Conservation (phyloP, 2,113 vertebrate species). For the Pogonocichla stellata region DNA sequence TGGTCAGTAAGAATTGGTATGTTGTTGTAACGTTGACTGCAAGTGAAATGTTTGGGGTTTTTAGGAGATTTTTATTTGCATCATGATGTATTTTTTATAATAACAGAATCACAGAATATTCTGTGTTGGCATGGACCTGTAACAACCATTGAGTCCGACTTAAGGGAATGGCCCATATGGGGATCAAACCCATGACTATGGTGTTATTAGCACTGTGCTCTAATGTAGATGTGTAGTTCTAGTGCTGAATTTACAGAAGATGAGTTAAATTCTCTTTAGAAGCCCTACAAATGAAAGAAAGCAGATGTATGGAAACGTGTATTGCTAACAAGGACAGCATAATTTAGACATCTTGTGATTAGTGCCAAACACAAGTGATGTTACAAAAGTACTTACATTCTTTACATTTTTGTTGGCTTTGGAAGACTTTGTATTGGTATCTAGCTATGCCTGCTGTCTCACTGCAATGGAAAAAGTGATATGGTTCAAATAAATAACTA, state of each 20-base stretch:
- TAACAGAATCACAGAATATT: not conserved
- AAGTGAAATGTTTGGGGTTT: not conserved
- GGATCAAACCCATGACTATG: not conserved
- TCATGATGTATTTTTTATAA: not conserved
- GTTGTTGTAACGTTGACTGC: not conserved
- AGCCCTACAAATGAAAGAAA: not conserved
- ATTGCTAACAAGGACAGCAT: not conserved
- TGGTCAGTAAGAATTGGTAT: not conserved
- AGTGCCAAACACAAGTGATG: not conserved
- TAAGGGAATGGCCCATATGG: not conserved
- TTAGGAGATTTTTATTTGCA: not conserved
- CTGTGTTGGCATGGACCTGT: not conserved
- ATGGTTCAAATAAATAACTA: not conserved
- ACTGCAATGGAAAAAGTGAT: not conserved
- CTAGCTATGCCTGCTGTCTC: not conserved
- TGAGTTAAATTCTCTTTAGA: not conserved
- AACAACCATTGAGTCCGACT: fast-evolving
- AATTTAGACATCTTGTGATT: not conserved
- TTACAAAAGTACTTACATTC: fast-evolving
- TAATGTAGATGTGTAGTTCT: not conserved
- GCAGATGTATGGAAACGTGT: not conserved
- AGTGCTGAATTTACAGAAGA: not conserved
- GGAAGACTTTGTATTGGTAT: not conserved
- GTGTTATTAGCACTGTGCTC: not conserved
- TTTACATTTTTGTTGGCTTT: not conserved